Base-by-base conservation (phyloP, 1,140 invertebrate genomes). In the Macrobrachium nipponense region DNA sequence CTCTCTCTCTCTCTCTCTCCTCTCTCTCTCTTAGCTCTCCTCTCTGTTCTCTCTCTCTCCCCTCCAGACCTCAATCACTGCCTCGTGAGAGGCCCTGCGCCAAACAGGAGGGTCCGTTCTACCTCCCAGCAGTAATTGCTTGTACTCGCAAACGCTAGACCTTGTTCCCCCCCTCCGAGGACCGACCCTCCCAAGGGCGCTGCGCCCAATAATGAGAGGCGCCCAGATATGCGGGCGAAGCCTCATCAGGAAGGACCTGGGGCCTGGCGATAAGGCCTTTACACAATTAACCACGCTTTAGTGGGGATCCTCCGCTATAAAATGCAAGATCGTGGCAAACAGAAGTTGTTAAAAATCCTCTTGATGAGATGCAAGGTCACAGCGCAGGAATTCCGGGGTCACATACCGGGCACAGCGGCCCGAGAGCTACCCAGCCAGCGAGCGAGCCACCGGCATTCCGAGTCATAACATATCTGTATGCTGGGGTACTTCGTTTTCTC, bases 41-140 rank as follows among this genome's bases (percentile, higher is more conserved):
- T 80, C 78, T 66, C 58, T 58, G n/a, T 44, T 78, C 51, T 60
- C 58, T 60, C 76, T 78, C 76, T 60, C 58, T 60, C 76, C 43
- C 76, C 20, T 58, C 58, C 76, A 51, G 36, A 27, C 58, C 58
- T 51, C 59, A n/a, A n/a, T n/a, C 76, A 14, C 58, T 23, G 20
- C 60, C 76, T 61, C 20, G 27, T 27, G 51, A 44, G n/a, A 20
- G 8, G 8, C 23, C n/a, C 64, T 68, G 0, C 8, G 23, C 51
- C 8, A 6, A 51, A 51, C 51, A 12, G 51, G 51, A 12, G 51
- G 51, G 8, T 20, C n/a, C 64, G n/a, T 68, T 27, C 23, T 68
- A 68, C 64, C 64, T 27, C 23, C 23, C n/a, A 27, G 8, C n/a
- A 68, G 64, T 27, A 27, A 68, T 51, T 51, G 51, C 51, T 51